Evolutionary conservation across 2,113 vertebrate species (phyloP).

Genomic region (Chamaea fasciata): DNA sequence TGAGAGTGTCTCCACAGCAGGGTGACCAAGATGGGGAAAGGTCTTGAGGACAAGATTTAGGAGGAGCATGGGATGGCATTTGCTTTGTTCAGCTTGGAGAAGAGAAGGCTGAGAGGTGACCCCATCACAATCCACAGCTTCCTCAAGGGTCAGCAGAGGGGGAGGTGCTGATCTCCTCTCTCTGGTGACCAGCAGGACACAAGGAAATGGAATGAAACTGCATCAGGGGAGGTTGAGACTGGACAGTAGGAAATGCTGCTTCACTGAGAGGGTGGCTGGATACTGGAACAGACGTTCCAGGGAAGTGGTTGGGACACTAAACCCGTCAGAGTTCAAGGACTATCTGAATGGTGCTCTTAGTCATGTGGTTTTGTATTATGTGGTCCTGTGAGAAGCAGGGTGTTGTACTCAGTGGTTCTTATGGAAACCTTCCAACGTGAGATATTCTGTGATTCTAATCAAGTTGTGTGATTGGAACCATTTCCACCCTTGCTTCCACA

Average conservation of each 20-base stretch:
- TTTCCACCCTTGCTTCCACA: not conserved
- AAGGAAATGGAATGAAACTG: not conserved
- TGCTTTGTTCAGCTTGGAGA: not conserved
- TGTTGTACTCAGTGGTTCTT: not conserved
- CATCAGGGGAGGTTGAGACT: not conserved
- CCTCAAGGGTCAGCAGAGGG: rapidly evolving
- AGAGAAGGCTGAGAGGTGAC: not conserved
- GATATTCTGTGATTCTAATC: not conserved
- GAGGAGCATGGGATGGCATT: not conserved
- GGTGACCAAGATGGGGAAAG: not conserved
- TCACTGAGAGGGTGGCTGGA: not conserved
- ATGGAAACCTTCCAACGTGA: not conserved
- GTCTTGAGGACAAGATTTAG: not conserved
- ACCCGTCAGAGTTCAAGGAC: not conserved
- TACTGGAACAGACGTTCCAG: not conserved
- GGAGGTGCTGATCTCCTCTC: not conserved
- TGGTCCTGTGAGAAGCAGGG: not conserved
- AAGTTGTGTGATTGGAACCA: not conserved
- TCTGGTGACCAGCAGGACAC: not conserved
- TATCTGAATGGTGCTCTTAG: not conserved
- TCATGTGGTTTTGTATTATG: not conserved
- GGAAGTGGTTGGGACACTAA: not conserved
- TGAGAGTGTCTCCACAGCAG: not conserved
- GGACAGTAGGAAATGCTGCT: not conserved
- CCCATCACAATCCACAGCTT: not conserved